Conservation (phyloP, 1,140 invertebrate species). For the Cyrtorhinus lividipennis region DNA sequence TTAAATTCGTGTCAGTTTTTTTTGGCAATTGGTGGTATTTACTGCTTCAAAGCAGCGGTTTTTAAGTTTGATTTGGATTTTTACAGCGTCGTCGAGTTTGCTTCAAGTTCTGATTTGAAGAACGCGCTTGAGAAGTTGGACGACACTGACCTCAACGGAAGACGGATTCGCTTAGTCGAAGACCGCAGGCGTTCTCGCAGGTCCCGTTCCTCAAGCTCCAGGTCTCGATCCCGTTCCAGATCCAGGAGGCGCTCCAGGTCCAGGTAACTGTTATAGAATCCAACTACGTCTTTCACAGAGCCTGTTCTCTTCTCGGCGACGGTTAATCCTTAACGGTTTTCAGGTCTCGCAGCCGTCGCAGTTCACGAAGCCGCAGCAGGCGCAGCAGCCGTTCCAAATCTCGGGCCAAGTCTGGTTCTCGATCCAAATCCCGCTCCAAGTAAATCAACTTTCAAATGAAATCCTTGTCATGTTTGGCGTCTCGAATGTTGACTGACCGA, state of each 20-base stretch:
- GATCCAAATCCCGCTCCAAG: constrained; percentile 28
- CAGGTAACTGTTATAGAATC: constrained; percentile 2
- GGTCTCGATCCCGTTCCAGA: constrained; percentile 48
- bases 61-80: constrained; percentile 17
- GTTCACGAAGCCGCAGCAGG: constrained; percentile 23
- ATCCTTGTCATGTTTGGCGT: neutral
- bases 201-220: constrained; percentile 50
- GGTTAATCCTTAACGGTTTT: constrained; percentile 10
- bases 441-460: constrained; percentile 14
- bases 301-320: neutral
- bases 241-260: constrained; percentile 37
- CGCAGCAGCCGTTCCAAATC: constrained; percentile 21
- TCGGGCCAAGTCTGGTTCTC: constrained; percentile 29
- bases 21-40: neutral
- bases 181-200: constrained; percentile 50
- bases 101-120: constrained; percentile 82
- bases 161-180: constrained; percentile 81
- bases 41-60: neutral
- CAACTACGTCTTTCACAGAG: neutral
- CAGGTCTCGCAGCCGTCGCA: constrained; percentile 26
- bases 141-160: constrained; percentile 87
- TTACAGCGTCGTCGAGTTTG: constrained; percentile 84
- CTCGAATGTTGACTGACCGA: neutral
- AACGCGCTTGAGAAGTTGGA: constrained; percentile 91
- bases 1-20: neutral